These are phyloP conservation scores for Ophion slaviceki DNA, from an alignment of 2,888 invertebrate genomes.

Conservation along the genomic window DNA sequence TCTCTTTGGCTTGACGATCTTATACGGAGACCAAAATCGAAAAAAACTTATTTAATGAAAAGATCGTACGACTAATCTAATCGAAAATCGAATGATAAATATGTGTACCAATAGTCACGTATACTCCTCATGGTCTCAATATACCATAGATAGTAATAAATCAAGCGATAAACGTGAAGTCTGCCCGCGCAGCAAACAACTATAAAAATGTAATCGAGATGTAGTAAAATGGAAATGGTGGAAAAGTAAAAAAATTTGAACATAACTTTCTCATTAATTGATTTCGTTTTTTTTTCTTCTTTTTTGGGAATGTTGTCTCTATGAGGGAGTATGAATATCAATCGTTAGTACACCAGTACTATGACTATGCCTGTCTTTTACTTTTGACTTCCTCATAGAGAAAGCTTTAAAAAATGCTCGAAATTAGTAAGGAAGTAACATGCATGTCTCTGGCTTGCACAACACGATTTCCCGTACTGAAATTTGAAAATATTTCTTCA, in stretches of 20 bases:
- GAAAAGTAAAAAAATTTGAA: constrained; percentile 5
- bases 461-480: no score
- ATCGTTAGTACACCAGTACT: no score
- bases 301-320: neutral
- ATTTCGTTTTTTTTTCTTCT: neutral
- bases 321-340: no score
- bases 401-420: no score
- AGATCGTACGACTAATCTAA: constrained; percentile 29
- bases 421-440: no score
- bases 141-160: constrained; percentile 21
- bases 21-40: neutral
- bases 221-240: neutral
- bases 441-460: no score
- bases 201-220: neutral
- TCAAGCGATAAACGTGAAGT: neutral
- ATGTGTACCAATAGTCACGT: neutral
- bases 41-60: neutral
- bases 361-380: no score
- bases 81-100: constrained; percentile 31
- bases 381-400: no score
- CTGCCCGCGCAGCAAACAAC: neutral
- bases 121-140: constrained; percentile 1
- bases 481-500: no score
- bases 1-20: neutral
- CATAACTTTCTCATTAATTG: neutral